Evolutionary conservation across 2,113 vertebrate species (phyloP).

Genomic region (Oryzias celebensis): DNA sequence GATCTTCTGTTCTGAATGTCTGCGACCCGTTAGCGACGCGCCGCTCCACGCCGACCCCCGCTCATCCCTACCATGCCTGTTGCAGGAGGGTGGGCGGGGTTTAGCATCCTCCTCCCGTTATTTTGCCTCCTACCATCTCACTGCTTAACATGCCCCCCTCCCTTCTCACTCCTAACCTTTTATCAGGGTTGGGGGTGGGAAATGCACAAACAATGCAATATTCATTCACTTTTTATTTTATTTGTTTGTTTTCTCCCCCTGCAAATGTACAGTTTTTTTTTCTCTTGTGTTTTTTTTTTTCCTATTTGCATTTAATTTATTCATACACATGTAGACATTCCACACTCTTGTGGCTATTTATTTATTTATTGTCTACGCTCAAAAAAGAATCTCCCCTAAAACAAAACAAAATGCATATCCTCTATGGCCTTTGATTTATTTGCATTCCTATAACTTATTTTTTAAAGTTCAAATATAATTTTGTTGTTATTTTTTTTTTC

Average conservation of each 20-base stretch:
- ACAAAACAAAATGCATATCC: conserved; percentile 56
- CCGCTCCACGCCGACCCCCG: no score
- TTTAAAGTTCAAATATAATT: conserved; percentile 70
- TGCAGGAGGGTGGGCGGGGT: no score
- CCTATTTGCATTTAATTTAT: conserved; percentile 89
- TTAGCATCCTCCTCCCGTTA: conserved; percentile 36
- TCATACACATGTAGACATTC: conserved; percentile 87
- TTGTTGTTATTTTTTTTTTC: conserved; percentile 45
- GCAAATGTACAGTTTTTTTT: conserved; percentile 80
- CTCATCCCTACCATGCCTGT: no score
- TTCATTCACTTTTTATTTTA: conserved; percentile 64
- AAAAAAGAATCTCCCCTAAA: conserved; percentile 36
- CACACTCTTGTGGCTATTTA: conserved; percentile 93
- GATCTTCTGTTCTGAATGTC: conserved; percentile 79
- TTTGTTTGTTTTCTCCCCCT: background rate
- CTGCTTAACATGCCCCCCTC: conserved; percentile 75
- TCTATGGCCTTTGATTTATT: conserved; percentile 78
- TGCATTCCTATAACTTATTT: conserved; percentile 83
- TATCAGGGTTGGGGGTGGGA: conserved; percentile 81
- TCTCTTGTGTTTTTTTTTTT: conserved; percentile 79
- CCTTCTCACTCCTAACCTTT: conserved; percentile 63
- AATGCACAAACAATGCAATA: conserved; percentile 98
- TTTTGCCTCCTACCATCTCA: conserved; percentile 78
- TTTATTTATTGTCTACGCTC: conserved; percentile 92
- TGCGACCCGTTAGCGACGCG: conserved; percentile 59